phyloP scores from a whole-genome alignment of 2,888 invertebrate genomes.

The Kryphioiulus occultus region DNA sequence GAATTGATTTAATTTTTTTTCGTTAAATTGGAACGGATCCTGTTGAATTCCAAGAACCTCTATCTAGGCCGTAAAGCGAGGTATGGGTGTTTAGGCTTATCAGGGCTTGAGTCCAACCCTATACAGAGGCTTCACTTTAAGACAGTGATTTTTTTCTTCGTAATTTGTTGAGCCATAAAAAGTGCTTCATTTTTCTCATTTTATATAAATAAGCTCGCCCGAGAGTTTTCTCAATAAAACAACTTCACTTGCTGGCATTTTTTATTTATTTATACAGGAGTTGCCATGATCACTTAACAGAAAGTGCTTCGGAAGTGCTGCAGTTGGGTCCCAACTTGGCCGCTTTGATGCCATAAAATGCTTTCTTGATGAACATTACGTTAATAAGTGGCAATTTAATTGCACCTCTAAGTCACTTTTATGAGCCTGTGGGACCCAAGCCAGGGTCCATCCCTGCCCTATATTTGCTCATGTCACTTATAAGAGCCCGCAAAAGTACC shows the following conservation, averaged over 20 bases:
- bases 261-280: background rate
- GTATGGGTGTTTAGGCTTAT: too few species aligned
- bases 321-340: background rate
- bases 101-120: too few species aligned
- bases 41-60: too few species aligned
- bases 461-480: background rate
- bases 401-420: constrained; percentile 9
- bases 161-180: background rate
- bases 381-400: constrained; percentile 33
- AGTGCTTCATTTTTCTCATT: background rate
- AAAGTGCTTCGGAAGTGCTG: background rate
- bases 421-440: background rate
- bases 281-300: background rate
- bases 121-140: too few species aligned
- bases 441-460: background rate
- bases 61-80: too few species aligned
- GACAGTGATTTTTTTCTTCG: background rate
- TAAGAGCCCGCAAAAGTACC: background rate
- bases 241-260: background rate
- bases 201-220: background rate
- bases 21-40: too few species aligned
- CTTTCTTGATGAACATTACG: constrained; percentile 24
- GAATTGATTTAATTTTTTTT: too few species aligned
- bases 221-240: background rate
- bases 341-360: background rate